Evolutionary conservation across 2,113 vertebrate species (phyloP).

Genomic region (Diadophis punctatus): DNA sequence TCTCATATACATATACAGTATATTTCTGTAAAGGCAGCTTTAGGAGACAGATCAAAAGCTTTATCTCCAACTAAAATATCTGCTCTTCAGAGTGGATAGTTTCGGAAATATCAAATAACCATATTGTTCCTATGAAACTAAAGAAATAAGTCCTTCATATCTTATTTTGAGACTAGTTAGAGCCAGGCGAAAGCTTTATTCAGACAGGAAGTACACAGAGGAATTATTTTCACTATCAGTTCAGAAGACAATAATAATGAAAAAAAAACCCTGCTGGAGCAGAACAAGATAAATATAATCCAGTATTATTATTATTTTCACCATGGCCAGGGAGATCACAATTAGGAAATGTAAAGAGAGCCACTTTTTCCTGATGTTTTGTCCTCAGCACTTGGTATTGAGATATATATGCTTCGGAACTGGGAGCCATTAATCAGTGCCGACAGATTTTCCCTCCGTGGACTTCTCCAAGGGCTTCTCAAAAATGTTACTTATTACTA

Average conservation of each 20-base stretch:
- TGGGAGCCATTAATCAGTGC: background rate
- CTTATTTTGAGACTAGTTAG: background rate
- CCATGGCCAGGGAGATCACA: background rate
- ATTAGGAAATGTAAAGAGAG: background rate
- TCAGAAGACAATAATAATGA: background rate
- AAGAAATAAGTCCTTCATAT: background rate
- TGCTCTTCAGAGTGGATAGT: background rate
- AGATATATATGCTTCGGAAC: background rate
- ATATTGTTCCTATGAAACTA: background rate
- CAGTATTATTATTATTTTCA: background rate
- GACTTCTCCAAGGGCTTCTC: background rate
- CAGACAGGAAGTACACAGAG: background rate
- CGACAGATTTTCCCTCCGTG: background rate
- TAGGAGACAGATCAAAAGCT: slow-evolving; percentile 4
- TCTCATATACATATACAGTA: slow-evolving; percentile 35
- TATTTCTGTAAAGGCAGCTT: slow-evolving; percentile 17
- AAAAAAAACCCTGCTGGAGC: no score
- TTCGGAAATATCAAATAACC: background rate
- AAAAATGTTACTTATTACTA: background rate
- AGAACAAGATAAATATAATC: background rate
- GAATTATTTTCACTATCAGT: background rate
- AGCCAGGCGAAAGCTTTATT: background rate
- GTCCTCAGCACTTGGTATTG: background rate
- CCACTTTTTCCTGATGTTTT: background rate
- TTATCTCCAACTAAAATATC: slow-evolving; percentile 8